These are phyloP conservation scores for Horisme vitalbata DNA, from an alignment of 2,888 invertebrate species.

Conservation along the genomic window DNA sequence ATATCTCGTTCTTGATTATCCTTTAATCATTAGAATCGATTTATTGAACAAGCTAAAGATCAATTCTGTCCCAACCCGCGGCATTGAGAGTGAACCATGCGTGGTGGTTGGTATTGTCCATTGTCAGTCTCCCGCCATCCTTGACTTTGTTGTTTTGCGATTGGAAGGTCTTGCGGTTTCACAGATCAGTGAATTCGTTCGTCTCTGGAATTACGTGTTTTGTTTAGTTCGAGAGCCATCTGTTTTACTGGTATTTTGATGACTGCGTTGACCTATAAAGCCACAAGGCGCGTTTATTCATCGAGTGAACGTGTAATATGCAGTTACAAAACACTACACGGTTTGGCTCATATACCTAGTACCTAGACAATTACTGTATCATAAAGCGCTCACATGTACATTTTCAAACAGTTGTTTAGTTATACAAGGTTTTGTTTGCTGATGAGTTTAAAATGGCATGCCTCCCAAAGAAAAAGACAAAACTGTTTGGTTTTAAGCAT, in stretches of 20 bases:
- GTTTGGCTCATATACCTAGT: not conserved
- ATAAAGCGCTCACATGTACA: too few relatives aligned
- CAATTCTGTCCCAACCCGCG: conserved; percentile 16
- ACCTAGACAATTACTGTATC: too few relatives aligned
- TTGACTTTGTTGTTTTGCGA: conserved; percentile 36
- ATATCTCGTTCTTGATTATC: too few relatives aligned
- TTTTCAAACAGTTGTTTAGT: too few relatives aligned
- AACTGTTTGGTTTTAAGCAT: too few relatives aligned
- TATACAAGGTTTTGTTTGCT: too few relatives aligned
- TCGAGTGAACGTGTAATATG: conserved; percentile 22
- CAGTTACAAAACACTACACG: conserved; percentile 14
- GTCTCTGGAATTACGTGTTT: conserved; percentile 32
- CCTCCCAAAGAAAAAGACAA: too few relatives aligned
- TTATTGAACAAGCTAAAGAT: conserved; percentile 21
- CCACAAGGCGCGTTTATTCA: conserved; percentile 29
- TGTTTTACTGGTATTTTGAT: conserved; percentile 36
- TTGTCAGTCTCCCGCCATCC: conserved; percentile 34
- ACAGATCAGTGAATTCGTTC: conserved; percentile 34
- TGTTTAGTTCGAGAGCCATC: conserved; percentile 34
- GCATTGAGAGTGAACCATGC: conserved; percentile 31
- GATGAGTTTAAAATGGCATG: too few relatives aligned
- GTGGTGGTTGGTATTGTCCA: conserved; percentile 28
- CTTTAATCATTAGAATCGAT: conserved; percentile 7
- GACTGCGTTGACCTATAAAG: conserved; percentile 37
- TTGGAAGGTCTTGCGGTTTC: conserved; percentile 40